These are phyloP conservation scores for Tigriopus japonicus DNA, from an alignment of 1,140 invertebrate species.

Conservation along the genomic window DNA sequence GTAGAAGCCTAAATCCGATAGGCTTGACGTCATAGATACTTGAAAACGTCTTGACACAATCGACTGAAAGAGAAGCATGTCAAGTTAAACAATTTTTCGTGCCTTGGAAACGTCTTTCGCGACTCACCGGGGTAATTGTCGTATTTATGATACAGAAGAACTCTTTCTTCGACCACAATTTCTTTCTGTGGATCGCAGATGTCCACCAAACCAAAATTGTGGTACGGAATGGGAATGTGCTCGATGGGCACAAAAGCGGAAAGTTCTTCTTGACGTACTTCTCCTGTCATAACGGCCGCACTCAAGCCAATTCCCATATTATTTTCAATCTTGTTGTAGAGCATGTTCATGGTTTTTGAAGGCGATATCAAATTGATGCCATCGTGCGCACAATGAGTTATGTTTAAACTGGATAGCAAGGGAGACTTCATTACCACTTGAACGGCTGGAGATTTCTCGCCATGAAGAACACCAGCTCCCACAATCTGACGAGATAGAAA, in stretches of 20 bases:
- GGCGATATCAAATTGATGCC: conserved; percentile 82
- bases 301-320: conserved; percentile 76
- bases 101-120: neutral
- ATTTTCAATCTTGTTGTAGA: conserved; percentile 42
- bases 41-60: conserved; percentile 93
- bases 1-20: conserved; percentile 69
- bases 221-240: conserved; percentile 69
- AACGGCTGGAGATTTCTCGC: conserved; percentile 78
- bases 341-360: conserved; percentile 44
- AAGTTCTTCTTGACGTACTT: conserved; percentile 65
- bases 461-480: conserved; percentile 90
- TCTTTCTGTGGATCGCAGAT: conserved; percentile 89
- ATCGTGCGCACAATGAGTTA: conserved; percentile 65
- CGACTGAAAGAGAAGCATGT: conserved; percentile 32
- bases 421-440: conserved; percentile 72
- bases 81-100: too few relatives aligned
- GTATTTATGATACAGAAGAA: conserved; percentile 92
- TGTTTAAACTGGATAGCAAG: conserved; percentile 54
- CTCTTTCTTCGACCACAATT: conserved; percentile 65
- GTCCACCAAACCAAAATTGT: conserved; percentile 84
- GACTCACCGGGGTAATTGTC: conserved; percentile 51
- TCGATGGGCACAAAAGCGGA: conserved; percentile 68
- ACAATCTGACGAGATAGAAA: conserved; percentile 44
- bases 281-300: conserved; percentile 69
- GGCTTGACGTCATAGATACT: conserved; percentile 60